Evolutionary conservation across 2,113 vertebrate species (phyloP).

Genomic region (Clupea harengus): DNA sequence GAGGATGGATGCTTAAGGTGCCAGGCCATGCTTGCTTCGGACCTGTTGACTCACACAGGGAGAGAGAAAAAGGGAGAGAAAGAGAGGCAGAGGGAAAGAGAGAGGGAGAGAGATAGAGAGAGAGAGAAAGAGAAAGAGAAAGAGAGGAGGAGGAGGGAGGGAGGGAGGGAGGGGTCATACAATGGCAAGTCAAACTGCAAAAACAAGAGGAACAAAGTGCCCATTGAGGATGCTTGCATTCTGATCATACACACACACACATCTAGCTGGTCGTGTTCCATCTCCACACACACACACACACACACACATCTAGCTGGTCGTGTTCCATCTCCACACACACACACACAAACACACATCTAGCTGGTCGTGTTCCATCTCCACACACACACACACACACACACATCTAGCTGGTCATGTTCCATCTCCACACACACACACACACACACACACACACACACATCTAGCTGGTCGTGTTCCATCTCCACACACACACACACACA

Average conservation of each 20-base stretch:
- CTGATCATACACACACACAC: constrained; percentile 37
- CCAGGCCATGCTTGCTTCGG: background rate
- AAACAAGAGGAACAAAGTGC: constrained; percentile 54
- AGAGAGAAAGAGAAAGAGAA: background rate
- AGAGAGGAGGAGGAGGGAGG: background rate
- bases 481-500: no score
- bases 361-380: no score
- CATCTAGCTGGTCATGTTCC: no score
- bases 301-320: no score
- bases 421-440: no score
- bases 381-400: no score
- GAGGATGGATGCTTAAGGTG: background rate
- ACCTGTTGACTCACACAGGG: background rate
- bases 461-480: no score
- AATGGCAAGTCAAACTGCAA: constrained; percentile 17
- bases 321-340: no score
- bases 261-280: background rate
- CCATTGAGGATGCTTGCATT: constrained; percentile 46
- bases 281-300: background rate
- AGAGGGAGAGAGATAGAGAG: background rate
- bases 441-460: no score
- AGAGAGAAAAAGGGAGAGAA: background rate
- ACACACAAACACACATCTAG: background rate
- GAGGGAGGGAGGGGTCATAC: background rate
- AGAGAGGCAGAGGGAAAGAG: background rate